phyloP scores from a whole-genome alignment of 2,113 vertebrate species.

The Spheniscus mendiculus region DNA sequence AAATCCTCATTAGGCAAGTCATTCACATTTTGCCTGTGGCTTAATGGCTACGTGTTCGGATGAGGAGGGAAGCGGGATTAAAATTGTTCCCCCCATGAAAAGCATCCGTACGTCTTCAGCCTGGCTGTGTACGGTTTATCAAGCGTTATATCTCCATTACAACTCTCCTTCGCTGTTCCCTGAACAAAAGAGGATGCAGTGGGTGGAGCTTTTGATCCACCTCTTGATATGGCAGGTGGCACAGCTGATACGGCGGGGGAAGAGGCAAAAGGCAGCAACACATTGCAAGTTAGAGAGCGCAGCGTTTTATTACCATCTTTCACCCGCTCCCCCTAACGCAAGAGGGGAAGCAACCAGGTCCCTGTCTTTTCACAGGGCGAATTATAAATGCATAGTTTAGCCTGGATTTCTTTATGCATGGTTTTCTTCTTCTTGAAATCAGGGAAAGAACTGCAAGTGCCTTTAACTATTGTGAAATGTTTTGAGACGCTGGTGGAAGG shows the following conservation, averaged over 20 bases:
- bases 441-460: neutral
- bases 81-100: neutral
- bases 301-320: neutral
- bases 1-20: neutral
- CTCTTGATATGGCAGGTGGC: conserved; percentile 49
- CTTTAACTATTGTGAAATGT: neutral
- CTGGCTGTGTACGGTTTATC: neutral
- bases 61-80: neutral
- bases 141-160: conserved; percentile 15
- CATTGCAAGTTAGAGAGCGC: neutral
- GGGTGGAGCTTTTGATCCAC: conserved; percentile 51
- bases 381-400: neutral
- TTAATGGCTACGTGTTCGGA: neutral
- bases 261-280: neutral
- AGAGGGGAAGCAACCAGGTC: neutral
- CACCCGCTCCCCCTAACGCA: neutral
- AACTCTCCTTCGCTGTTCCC: neutral
- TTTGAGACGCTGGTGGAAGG: neutral
- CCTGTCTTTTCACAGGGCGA: neutral
- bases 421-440: neutral
- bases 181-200: conserved; percentile 43
- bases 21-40: neutral
- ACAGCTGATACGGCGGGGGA: neutral
- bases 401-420: neutral
- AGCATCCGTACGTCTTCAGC: conserved; percentile 5